These are phyloP conservation scores for Plestiodon gilberti DNA, from an alignment of 2,113 vertebrate species.

Conservation along the genomic window DNA sequence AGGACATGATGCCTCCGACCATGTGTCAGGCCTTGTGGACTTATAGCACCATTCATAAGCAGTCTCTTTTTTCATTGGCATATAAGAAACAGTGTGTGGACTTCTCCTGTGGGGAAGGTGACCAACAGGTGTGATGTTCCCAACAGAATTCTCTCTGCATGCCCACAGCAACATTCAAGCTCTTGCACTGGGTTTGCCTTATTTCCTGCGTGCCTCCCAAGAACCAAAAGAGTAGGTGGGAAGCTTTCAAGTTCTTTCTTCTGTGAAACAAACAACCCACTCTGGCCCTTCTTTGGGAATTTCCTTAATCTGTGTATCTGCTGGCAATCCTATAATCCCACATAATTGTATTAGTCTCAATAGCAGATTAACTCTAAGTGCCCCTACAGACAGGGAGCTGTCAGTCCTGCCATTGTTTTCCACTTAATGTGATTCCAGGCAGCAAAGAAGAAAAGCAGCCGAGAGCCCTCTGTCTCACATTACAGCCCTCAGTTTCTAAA, in stretches of 20 bases:
- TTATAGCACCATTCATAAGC: too few species aligned
- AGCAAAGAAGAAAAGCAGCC: constrained; percentile 76
- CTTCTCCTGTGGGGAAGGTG: too few species aligned
- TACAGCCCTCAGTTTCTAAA: constrained; percentile 81
- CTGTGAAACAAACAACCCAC: constrained; percentile 54
- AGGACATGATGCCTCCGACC: too few species aligned
- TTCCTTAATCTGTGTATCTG: constrained; percentile 72
- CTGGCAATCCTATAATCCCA: constrained; percentile 75
- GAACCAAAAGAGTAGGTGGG: constrained; percentile 9
- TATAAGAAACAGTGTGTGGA: too few species aligned
- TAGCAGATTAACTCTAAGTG: constrained; percentile 82
- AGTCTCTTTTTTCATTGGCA: too few species aligned
- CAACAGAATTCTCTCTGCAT: too few species aligned
- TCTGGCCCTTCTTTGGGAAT: constrained; percentile 47
- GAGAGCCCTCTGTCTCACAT: constrained; percentile 73
- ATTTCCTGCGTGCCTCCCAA: background rate
- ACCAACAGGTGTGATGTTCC: too few species aligned
- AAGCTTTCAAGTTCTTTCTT: constrained; percentile 19
- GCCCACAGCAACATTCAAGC: background rate
- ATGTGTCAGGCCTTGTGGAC: too few species aligned
- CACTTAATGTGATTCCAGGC: constrained; percentile 80
- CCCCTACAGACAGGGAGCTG: constrained; percentile 78
- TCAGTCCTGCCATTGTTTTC: constrained; percentile 79
- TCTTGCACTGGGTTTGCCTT: background rate
- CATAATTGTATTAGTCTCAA: constrained; percentile 83